phyloP scores from a whole-genome alignment of 2,113 vertebrate species.

The Clarias magur region DNA sequence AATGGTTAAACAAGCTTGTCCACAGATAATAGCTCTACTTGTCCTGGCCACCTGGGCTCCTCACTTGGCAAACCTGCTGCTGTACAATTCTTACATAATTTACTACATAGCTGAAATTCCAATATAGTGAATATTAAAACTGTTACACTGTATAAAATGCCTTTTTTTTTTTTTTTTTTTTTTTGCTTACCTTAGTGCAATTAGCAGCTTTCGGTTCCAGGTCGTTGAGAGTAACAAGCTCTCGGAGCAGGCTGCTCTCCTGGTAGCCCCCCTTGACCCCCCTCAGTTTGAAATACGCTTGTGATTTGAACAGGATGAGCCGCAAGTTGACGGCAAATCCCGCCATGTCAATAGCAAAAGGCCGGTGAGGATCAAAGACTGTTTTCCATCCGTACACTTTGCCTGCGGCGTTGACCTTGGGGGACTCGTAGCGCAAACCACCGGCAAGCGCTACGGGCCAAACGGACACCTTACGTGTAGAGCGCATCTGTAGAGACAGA shows the following conservation, averaged over 20 bases:
- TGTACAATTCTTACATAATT: background rate
- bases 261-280: constrained; percentile 98
- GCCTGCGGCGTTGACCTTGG: constrained; percentile 91
- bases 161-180: background rate
- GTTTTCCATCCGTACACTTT: constrained; percentile 99
- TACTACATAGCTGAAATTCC: background rate
- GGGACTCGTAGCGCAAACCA: constrained; percentile 93
- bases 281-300: constrained; percentile 97
- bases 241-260: constrained; percentile 94
- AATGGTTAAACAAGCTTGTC: background rate
- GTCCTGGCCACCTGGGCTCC: background rate
- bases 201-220: constrained; percentile 98
- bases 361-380: constrained; percentile 93
- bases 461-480: constrained; percentile 90
- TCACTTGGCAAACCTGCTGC: background rate
- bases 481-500: constrained; percentile 82
- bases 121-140: background rate
- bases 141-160: background rate
- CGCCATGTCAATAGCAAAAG: constrained; percentile 98
- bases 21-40: background rate
- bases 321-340: constrained; percentile 95
- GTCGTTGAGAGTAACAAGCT: constrained; percentile 93
- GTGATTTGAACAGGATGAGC: constrained; percentile 91
- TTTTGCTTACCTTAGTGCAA: constrained; percentile 90
- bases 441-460: constrained; percentile 98